These are phyloP conservation scores for Pelobates fuscus DNA, from an alignment of 2,113 vertebrate species.

Conservation along the genomic window DNA sequence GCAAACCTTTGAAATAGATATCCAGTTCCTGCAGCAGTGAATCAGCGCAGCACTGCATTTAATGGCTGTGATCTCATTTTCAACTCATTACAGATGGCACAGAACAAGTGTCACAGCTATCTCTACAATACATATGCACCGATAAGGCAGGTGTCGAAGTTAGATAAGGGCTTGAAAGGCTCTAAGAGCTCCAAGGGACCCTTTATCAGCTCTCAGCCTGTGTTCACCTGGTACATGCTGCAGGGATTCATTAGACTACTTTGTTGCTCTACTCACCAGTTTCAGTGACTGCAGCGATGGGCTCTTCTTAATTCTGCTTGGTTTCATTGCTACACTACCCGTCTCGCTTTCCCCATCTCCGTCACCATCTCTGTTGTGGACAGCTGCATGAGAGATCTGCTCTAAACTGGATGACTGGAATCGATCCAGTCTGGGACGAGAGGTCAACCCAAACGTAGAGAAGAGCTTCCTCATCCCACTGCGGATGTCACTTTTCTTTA, in stretches of 20 bases:
- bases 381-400: slow-evolving; percentile 54
- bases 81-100: background rate
- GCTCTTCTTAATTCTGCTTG: slow-evolving; percentile 72
- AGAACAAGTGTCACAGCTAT: slow-evolving; percentile 30
- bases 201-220: background rate
- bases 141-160: slow-evolving; percentile 32
- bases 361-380: background rate
- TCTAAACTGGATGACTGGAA: slow-evolving; percentile 80
- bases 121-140: background rate
- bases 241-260: background rate
- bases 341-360: slow-evolving; percentile 8
- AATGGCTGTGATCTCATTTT: background rate
- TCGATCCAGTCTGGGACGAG: slow-evolving; percentile 74
- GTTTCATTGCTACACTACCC: slow-evolving; percentile 19
- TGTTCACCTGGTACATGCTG: background rate
- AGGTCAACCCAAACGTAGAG: slow-evolving; percentile 74
- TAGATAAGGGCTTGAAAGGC: slow-evolving; percentile 28
- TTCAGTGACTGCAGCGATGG: slow-evolving; percentile 85
- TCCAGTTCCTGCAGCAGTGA: background rate
- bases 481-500: slow-evolving; percentile 54
- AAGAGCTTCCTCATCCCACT: slow-evolving; percentile 78
- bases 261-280: slow-evolving; percentile 71
- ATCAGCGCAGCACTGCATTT: background rate
- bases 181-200: background rate
- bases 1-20: no score